A percentile compares a stretch with the other conserved stretches of the same genome.
Evolutionary conservation across 2,113 vertebrate species (phyloP).

Genomic region (Marmota monax): DNA sequence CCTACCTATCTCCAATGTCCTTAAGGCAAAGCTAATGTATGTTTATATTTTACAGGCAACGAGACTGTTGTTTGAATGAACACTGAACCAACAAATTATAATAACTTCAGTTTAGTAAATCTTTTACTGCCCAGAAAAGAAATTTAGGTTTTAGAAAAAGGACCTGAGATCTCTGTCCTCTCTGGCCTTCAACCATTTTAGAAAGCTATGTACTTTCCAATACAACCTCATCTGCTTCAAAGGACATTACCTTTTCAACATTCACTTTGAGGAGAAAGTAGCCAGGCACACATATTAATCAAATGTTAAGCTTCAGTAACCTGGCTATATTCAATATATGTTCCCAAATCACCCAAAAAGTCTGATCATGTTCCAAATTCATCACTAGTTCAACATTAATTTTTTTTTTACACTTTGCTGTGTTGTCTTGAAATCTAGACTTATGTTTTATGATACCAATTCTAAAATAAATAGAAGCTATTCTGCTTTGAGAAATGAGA

Average conservation of each 20-base stretch:
- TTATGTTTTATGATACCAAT: neutral
- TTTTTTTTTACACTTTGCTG: neutral
- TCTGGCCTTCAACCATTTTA: constrained; percentile 37
- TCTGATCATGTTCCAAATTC: constrained; percentile 44
- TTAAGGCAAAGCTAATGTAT: neutral
- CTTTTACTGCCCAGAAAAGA: neutral
- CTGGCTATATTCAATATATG: constrained; percentile 11
- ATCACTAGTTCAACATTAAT: neutral
- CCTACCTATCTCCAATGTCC: neutral
- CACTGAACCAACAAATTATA: neutral
- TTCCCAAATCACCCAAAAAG: constrained; percentile 15
- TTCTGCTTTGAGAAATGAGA: constrained; percentile 20
- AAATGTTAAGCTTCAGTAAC: constrained; percentile 68
- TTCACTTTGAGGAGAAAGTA: constrained; percentile 60
- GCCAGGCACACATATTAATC: constrained; percentile 40
- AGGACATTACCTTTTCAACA: constrained; percentile 62
- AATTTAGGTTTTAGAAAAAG: constrained; percentile 42
- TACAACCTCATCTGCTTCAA: constrained; percentile 41
- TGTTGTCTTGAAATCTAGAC: constrained; percentile 24
- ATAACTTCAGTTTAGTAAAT: neutral
- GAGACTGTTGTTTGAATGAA: constrained; percentile 14
- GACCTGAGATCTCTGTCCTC: constrained; percentile 3
- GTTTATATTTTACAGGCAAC: constrained; percentile 4
- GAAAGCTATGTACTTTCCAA: constrained; percentile 4
- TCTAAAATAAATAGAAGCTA: constrained; percentile 43